These are phyloP conservation scores for Samia ricini DNA, from an alignment of 1,140 invertebrate species.

Conservation along the genomic window DNA sequence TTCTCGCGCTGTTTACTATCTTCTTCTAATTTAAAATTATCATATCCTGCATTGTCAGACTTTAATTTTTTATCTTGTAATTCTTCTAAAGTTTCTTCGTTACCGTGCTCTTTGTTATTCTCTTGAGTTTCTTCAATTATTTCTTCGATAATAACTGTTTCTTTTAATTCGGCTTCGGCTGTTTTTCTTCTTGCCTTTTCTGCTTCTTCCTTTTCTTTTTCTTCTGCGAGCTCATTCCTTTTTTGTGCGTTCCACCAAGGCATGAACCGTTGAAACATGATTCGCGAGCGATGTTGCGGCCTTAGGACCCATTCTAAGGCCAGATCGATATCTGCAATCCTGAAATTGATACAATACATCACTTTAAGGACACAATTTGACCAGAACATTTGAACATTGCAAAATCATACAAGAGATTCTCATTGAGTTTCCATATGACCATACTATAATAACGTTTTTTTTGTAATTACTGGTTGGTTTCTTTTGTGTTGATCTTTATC, in stretches of 20 bases:
- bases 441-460: no score
- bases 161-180: background rate
- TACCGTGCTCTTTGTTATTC: background rate
- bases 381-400: no score
- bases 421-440: no score
- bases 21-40: background rate
- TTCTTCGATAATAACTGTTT: background rate
- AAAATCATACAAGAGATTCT: background rate
- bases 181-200: constrained; percentile 21
- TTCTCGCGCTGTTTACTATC: background rate
- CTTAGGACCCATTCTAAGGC: constrained; percentile 73
- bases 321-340: constrained; percentile 68
- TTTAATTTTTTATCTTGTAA: background rate
- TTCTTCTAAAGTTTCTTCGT: background rate
- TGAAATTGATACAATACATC: constrained; percentile 32
- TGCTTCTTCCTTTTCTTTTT: constrained; percentile 42
- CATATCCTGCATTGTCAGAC: background rate
- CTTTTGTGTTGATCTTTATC: no score
- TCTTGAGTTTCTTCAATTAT: background rate
- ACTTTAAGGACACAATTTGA: no score
- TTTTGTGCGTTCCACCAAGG: constrained; percentile 69
- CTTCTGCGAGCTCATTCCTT: constrained; percentile 55
- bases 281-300: constrained; percentile 57
- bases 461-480: no score
- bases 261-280: constrained; percentile 74